Percentiles rank a stretch among this genome's conserved stretches.
Conservation (phyloP, 2,797 vertebrate species). For the Coccyzus lansbergi region DNA sequence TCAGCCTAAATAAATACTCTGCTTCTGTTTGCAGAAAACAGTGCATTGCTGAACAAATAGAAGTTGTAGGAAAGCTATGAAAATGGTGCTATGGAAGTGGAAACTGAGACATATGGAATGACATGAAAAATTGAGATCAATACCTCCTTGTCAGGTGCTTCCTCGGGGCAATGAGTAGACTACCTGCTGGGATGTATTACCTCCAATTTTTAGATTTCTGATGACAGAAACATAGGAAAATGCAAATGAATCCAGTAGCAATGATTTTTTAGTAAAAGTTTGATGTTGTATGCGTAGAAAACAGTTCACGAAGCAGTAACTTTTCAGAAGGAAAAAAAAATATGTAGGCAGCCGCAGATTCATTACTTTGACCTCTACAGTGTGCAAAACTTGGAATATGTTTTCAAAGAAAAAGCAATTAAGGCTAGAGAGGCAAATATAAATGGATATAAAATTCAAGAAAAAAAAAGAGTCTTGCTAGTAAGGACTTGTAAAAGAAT, state of each 20-base stretch:
- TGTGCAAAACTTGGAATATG: not conserved
- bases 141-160: not conserved
- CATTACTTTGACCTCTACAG: conserved; percentile 19
- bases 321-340: not conserved
- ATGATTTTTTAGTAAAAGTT: not conserved
- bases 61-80: not conserved
- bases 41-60: not conserved
- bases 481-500: not conserved
- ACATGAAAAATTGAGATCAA: not conserved
- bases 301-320: not conserved
- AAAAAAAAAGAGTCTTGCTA: not conserved
- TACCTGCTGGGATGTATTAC: not conserved
- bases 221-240: not conserved
- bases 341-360: not conserved
- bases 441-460: not conserved
- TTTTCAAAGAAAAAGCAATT: conserved; percentile 37
- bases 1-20: not conserved
- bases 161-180: not conserved
- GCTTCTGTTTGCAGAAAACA: not conserved
- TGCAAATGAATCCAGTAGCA: not conserved
- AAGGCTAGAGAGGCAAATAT: not conserved
- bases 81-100: not conserved
- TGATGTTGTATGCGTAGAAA: not conserved
- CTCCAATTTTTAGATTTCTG: not conserved
- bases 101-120: not conserved